A percentile compares a stretch with the other conserved stretches of the same genome.
phyloP scores from a whole-genome alignment of 64 coral and sea anemone genomes.

The Dendronephthya gigantea region DNA sequence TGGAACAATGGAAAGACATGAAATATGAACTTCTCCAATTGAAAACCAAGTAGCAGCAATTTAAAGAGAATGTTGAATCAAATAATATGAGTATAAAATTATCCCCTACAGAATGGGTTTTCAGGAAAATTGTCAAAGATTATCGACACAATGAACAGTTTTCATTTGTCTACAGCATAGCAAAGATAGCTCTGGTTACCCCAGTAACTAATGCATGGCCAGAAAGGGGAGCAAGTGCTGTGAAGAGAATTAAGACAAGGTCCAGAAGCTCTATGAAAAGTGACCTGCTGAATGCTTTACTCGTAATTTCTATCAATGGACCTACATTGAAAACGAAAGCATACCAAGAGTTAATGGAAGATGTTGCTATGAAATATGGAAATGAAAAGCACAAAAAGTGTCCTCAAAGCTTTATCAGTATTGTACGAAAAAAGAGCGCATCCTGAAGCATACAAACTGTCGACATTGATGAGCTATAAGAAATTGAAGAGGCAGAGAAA shows the following conservation, averaged over 20 bases:
- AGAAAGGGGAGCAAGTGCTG: conserved; percentile 33
- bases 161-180: conserved; percentile 19
- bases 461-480: background rate
- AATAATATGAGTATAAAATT: conserved; percentile 9
- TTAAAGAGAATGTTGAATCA: background rate
- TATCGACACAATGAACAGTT: conserved; percentile 7
- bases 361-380: background rate
- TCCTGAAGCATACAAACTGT: background rate
- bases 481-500: background rate
- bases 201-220: conserved; percentile 50
- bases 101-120: background rate
- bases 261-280: conserved; percentile 29
- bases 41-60: background rate
- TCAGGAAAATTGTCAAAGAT: background rate
- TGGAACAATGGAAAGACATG: background rate
- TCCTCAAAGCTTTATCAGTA: background rate
- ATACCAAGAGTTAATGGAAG: conserved; percentile 16
- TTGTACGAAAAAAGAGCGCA: background rate
- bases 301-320: conserved; percentile 40
- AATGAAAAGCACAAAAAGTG: background rate
- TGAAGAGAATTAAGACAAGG: conserved; percentile 43
- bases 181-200: conserved; percentile 20
- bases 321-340: conserved; percentile 24
- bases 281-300: conserved; percentile 49
- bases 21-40: conserved; percentile 16